Base-by-base conservation (phyloP, 1,140 invertebrate genomes). In the Nixonia krombeini region DNA sequence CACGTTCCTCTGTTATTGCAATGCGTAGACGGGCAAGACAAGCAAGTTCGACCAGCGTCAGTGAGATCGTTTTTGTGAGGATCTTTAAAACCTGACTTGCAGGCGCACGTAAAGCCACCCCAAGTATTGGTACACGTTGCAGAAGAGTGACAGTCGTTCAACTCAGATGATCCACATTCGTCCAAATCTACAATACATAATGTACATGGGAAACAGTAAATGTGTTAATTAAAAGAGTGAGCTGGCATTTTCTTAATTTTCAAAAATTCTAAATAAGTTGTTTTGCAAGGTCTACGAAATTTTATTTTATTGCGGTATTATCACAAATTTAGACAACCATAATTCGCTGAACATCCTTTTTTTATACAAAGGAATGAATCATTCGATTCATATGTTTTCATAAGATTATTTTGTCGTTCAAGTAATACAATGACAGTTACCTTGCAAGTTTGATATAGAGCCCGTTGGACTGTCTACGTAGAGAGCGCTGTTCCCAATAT, bases 131-230 rank as follows among this genome's bases (percentile, higher is more conserved):
- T 90, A 83, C 97, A 99, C 1, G 86, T 88, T 0, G 93, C 96
- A 41, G 92, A 88, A 6, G 90, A 87, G 66, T 95, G 92, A 73
- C 97, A 99, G 79, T 99, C 97, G 78, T 99, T 94, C 6, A 96
- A 80, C 41, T 96, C 94, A 5, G 88, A 78, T 0, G 91, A 91
- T 0, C 90, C 87, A 72, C 96, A 98, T 80, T 98, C 96, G 74
- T 98, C 94, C 44, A 98, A 79, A 85, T 98, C 96, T 94, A 75
- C 85, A 68, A 13, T 10, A n/a, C n/a, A n/a, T n/a, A n/a, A n/a
- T n/a, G n/a, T n/a, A n/a, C n/a, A n/a, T n/a, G n/a, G n/a, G n/a
- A n/a, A n/a, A n/a, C n/a, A n/a, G n/a, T n/a, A n/a, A n/a, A n/a
- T n/a, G n/a, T n/a, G n/a, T n/a, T n/a, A n/a, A n/a, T n/a, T n/a